These are phyloP conservation scores for Catamblyrhynchus diadema DNA, from an alignment of 2,797 vertebrate species.

Conservation along the genomic window DNA sequence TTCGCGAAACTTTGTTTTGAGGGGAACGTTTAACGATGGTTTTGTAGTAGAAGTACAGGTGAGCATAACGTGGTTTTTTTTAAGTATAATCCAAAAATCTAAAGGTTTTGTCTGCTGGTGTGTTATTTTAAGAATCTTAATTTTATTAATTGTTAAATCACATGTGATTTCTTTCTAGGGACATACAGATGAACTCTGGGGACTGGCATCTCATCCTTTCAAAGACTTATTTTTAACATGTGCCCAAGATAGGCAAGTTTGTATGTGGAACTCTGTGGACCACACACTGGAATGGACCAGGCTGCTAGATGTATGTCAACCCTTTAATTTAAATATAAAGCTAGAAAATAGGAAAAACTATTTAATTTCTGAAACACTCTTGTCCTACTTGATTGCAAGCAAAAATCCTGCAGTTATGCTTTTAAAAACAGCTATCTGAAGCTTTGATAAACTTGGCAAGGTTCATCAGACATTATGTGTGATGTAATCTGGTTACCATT, in stretches of 20 bases:
- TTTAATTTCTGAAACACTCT: neutral
- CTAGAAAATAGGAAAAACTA: neutral
- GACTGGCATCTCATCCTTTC: conserved; percentile 92
- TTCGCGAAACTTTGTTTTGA: conserved; percentile 92
- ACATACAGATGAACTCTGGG: conserved; percentile 98
- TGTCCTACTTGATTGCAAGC: neutral
- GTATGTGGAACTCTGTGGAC: conserved; percentile 88
- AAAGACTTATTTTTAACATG: conserved; percentile 91
- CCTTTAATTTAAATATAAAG: neutral
- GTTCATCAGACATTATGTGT: neutral
- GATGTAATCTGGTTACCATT: neutral
- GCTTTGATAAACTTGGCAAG: neutral
- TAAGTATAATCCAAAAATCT: neutral
- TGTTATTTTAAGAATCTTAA: neutral
- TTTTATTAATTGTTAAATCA: neutral
- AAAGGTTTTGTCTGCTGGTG: neutral
- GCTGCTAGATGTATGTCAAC: conserved; percentile 85
- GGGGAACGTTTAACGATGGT: conserved; percentile 93
- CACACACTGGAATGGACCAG: conserved; percentile 95
- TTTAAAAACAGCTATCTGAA: neutral
- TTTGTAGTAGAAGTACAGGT: conserved; percentile 96
- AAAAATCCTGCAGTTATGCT: neutral
- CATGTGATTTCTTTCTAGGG: conserved; percentile 79
- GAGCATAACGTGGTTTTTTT: neutral
- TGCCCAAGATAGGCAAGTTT: conserved; percentile 94